phyloP scores from a whole-genome alignment of 2,113 vertebrate genomes.

The Campylomormyrus tamandua region DNA sequence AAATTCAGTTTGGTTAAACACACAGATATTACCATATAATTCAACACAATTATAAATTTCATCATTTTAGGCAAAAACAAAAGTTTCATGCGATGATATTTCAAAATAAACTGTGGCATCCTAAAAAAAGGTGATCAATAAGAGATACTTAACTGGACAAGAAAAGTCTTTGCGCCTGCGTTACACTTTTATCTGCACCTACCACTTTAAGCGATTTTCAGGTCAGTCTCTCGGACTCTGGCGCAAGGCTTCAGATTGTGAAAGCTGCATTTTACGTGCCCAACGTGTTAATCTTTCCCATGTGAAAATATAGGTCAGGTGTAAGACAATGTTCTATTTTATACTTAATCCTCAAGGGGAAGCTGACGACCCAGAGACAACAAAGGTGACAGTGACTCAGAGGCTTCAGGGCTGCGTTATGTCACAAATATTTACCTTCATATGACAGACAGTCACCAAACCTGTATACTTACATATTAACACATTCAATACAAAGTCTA shows the following conservation, averaged over 20 bases:
- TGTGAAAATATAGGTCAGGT: neutral
- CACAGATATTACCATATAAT: neutral
- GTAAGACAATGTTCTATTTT: conserved; percentile 9
- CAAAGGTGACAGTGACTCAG: neutral
- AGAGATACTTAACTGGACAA: neutral
- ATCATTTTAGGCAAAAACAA: neutral
- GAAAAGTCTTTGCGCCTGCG: neutral
- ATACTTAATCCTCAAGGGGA: conserved; percentile 3
- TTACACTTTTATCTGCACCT: neutral
- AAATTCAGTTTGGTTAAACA: neutral
- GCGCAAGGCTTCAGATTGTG: neutral
- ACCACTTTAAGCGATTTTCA: neutral
- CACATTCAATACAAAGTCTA: neutral
- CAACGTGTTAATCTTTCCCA: conserved; percentile 7
- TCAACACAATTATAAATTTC: neutral
- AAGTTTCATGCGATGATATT: neutral
- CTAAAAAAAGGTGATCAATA: neutral
- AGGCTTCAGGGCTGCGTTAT: neutral
- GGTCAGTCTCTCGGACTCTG: neutral
- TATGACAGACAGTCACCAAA: neutral
- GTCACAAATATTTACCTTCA: neutral
- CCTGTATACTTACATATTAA: neutral
- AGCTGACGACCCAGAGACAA: neutral
- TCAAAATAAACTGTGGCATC: neutral
- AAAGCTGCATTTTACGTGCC: neutral